Evolutionary conservation across 2,888 invertebrate species (phyloP), one percentile per base, ranked within the genome.

Genomic region (Megaustenia siamemsis): DNA sequence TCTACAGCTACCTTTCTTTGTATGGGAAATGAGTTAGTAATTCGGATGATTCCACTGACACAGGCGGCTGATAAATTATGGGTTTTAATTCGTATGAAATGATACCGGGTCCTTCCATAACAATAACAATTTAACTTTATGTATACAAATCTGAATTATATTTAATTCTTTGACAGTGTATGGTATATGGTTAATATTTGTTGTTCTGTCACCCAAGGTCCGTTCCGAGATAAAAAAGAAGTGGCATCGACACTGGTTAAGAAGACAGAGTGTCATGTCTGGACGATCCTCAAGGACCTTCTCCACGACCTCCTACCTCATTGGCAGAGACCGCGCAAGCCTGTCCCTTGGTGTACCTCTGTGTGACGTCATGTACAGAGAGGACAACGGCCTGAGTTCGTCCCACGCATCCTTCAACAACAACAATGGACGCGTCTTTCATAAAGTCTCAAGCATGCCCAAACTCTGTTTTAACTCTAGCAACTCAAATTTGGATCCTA

Each of bases 201-300:
- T 66, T 66, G 12, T 32, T 28, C 5, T 28, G n/a, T 15, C 32
- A 32, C 3, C 8, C 4, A 71, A 91, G 91, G 91, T 91, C 1
- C 90, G 90, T 83, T 84, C 85, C n/a, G 91, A 91, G 87, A 86
- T 91, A 18, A 87, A 86, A 63, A 91, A 90, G 84, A 89, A 88
- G 49, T 90, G 90, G 90, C 79, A 87, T 32, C 87, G 90, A 45
- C 88, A 84, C 32, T 80, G 76, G 77, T 75, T 90, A 69, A 83
- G 89, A 24, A 87, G 90, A 0, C 88, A 89, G n/a, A 89, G 88
- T 53, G 63, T 80, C 53, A 82, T 71, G 4, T 86, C 87, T 18
- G 43, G 73, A 18, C 53, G 86, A 0, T 83, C 86, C 5, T 86
- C 87, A 5, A 49, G 84, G 0, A 80, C 86, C 63, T 45, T 82